Conservation (phyloP, 2,797 vertebrate species). For the Caiman crocodilus region DNA sequence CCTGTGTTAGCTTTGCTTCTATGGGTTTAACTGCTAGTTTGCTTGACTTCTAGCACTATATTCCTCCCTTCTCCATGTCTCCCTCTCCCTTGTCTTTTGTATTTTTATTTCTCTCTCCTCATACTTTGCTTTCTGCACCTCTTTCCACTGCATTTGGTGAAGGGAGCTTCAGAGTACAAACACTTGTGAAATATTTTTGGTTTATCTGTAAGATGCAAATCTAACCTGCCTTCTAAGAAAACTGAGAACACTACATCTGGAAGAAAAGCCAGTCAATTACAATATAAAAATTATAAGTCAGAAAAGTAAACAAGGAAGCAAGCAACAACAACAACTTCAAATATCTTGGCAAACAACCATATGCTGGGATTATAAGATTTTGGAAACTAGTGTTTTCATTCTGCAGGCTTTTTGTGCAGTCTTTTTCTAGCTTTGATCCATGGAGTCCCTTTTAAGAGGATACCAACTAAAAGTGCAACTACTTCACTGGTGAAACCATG, state of each 20-base stretch:
- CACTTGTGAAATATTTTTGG: no score
- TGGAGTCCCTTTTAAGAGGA: not conserved
- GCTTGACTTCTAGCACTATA: no score
- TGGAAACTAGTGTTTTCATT: not conserved
- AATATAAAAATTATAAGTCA: not conserved
- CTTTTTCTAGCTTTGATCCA: not conserved
- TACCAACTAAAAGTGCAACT: not conserved
- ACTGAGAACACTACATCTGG: not conserved
- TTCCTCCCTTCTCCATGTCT: no score
- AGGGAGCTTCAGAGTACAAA: no score
- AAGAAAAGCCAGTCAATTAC: not conserved
- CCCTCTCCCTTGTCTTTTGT: no score
- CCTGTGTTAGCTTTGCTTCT: no score
- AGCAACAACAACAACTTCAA: not conserved
- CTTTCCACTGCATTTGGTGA: no score
- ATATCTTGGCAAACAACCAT: fast-evolving
- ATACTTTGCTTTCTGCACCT: no score
- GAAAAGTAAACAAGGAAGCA: not conserved
- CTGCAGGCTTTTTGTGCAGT: not conserved
- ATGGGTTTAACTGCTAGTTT: no score
- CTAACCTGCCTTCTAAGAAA: not conserved
- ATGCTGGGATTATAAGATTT: not conserved
- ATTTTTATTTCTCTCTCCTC: no score
- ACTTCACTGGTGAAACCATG: not conserved
- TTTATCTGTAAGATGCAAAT: no score